Conservation (phyloP, 37 sponge, comb jelly and placozoan genomes). For the Axinella damicornis region DNA sequence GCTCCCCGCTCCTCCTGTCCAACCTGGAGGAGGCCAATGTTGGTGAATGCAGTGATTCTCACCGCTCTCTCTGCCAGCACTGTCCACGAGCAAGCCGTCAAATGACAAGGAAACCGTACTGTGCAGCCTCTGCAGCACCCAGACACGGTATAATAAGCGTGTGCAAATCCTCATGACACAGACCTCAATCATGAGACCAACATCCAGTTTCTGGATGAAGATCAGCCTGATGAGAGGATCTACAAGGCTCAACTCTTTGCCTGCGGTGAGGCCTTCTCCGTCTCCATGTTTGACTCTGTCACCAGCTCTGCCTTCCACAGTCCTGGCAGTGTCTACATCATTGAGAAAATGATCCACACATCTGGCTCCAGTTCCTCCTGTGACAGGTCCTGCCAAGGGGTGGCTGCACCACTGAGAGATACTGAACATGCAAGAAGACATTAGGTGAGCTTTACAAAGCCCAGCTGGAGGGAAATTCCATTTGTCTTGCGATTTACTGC, state of each 20-base stretch:
- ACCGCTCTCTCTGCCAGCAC: conserved; percentile 13
- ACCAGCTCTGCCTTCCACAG: conserved; percentile 51
- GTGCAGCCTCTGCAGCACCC: conserved; percentile 60
- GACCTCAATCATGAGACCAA: conserved; percentile 65
- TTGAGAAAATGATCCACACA: conserved; percentile 38
- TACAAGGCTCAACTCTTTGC: conserved; percentile 71
- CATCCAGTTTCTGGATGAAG: conserved; percentile 86
- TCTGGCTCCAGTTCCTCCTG: conserved; percentile 1
- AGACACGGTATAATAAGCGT: conserved; percentile 25
- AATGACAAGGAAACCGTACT: conserved; percentile 80
- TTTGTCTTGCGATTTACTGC: conserved; percentile 50
- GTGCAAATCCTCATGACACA: conserved; percentile 60
- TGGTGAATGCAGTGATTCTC: conserved; percentile 51
- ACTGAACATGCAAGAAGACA: background rate
- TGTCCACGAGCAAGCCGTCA: conserved; percentile 38
- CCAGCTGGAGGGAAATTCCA: conserved; percentile 8
- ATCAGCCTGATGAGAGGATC: conserved; percentile 40
- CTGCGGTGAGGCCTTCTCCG: conserved; percentile 62
- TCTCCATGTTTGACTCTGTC: conserved; percentile 77
- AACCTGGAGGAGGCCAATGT: conserved; percentile 50
- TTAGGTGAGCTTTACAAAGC: conserved; percentile 42
- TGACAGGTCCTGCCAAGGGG: background rate
- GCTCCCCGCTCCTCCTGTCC: conserved; percentile 58
- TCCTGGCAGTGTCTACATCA: conserved; percentile 49
- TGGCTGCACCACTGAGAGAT: background rate